Evolutionary conservation across 2,888 invertebrate species (phyloP).

Genomic region (Eristalis pertinax): DNA sequence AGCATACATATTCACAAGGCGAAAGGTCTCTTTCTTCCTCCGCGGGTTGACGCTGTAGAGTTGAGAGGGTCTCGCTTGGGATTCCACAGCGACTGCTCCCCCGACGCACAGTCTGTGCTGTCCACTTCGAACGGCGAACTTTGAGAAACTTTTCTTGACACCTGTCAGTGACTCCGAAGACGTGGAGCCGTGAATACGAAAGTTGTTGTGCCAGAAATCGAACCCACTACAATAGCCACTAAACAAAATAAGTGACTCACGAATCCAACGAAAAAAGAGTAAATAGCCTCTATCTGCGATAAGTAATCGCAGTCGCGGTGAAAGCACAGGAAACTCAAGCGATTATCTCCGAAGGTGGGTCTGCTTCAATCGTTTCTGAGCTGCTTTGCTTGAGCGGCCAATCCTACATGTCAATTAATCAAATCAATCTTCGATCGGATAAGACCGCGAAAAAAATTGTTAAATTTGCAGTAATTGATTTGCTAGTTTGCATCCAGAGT

Average conservation of each 20-base stretch:
- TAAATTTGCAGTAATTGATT: conserved; percentile 16
- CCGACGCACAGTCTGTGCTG: too few relatives aligned
- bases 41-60: too few relatives aligned
- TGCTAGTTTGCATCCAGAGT: neutral
- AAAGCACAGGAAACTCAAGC: neutral
- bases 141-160: too few relatives aligned
- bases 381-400: neutral
- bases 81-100: too few relatives aligned
- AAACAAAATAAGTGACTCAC: neutral
- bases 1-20: too few relatives aligned
- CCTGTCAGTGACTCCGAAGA: too few relatives aligned
- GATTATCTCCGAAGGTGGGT: neutral
- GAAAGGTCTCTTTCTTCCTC: too few relatives aligned
- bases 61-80: too few relatives aligned
- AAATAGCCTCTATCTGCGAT: neutral
- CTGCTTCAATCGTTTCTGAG: neutral
- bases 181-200: too few relatives aligned
- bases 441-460: neutral
- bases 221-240: too few relatives aligned
- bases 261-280: neutral
- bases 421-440: neutral
- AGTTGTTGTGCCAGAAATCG: too few relatives aligned
- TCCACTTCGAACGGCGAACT: too few relatives aligned
- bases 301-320: neutral
- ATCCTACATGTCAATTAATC: neutral